These are phyloP conservation scores for Hyalella azteca DNA, from an alignment of 2,888 invertebrate genomes.

Conservation along the genomic window DNA sequence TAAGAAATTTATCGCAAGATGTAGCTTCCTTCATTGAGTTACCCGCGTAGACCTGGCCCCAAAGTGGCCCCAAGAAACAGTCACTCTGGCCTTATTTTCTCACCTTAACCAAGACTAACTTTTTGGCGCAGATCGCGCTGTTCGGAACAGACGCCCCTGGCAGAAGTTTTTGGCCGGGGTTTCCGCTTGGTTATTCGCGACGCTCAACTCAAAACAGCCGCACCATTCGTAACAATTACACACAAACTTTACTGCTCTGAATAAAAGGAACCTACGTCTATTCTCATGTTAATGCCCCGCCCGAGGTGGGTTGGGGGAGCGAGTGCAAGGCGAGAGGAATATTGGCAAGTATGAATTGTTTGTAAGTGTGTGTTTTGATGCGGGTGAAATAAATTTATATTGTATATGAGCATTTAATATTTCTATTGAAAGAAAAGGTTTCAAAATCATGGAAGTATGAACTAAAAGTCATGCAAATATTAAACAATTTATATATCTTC, in stretches of 20 bases:
- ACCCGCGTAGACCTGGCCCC: not conserved
- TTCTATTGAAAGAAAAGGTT: too few species aligned
- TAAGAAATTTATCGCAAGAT: too few species aligned
- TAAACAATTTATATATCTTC: too few species aligned
- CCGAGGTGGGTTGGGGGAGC: not conserved
- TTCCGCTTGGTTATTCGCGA: slow-evolving; percentile 19
- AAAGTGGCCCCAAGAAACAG: not conserved
- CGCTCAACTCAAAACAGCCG: slow-evolving; percentile 20
- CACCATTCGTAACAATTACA: slow-evolving; percentile 33
- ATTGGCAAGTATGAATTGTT: too few species aligned
- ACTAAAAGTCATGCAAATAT: too few species aligned
- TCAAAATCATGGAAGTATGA: too few species aligned
- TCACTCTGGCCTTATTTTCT: too few species aligned
- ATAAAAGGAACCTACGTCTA: slow-evolving; percentile 27
- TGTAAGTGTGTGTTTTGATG: too few species aligned
- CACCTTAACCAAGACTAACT: not conserved
- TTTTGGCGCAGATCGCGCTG: not conserved
- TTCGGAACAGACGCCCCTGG: not conserved
- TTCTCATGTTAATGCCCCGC: slow-evolving; percentile 24
- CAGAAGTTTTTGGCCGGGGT: slow-evolving; percentile 20
- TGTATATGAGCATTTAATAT: too few species aligned
- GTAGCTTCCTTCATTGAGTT: not conserved
- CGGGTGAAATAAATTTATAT: too few species aligned
- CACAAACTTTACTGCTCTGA: slow-evolving; percentile 26
- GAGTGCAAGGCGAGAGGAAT: not conserved